These are phyloP conservation scores for Harpagifer antarcticus DNA, from an alignment of 2,797 vertebrate species.

Conservation along the genomic window DNA sequence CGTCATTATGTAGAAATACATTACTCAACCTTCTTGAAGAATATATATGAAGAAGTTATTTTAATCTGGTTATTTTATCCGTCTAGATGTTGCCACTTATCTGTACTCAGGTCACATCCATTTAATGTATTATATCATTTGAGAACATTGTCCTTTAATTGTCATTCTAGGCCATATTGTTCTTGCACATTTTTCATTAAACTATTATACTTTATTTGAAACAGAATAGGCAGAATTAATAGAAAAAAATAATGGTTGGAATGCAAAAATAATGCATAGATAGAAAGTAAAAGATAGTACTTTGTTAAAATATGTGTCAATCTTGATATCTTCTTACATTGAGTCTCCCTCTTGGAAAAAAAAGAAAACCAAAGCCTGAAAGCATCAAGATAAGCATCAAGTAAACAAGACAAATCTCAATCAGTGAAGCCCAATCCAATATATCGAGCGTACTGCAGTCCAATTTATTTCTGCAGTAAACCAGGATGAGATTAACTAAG, in stretches of 20 bases:
- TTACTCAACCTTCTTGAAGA: neutral
- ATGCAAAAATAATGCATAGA: neutral
- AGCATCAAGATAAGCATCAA: conserved; percentile 28
- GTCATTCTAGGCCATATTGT: neutral
- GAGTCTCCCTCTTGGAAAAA: neutral
- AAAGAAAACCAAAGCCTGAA: neutral
- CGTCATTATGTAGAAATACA: neutral
- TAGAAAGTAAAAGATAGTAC: neutral
- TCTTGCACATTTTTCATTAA: neutral
- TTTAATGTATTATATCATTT: neutral
- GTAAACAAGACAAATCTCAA: conserved; percentile 43
- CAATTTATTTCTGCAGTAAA: conserved; percentile 31
- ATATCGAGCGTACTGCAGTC: conserved; percentile 36
- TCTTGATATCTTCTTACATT: neutral
- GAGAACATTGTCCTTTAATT: neutral
- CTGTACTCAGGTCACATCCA: neutral
- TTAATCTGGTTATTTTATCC: neutral
- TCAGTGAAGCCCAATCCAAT: conserved; percentile 41
- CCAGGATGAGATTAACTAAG: conserved; percentile 42
- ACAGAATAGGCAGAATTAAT: neutral
- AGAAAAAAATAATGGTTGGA: no score
- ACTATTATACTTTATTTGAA: neutral
- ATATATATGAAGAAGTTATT: neutral
- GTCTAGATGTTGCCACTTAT: neutral
- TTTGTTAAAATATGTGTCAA: neutral